Base-by-base conservation (phyloP, 2,797 vertebrate genomes). In the Knipowitschia caucasica region DNA sequence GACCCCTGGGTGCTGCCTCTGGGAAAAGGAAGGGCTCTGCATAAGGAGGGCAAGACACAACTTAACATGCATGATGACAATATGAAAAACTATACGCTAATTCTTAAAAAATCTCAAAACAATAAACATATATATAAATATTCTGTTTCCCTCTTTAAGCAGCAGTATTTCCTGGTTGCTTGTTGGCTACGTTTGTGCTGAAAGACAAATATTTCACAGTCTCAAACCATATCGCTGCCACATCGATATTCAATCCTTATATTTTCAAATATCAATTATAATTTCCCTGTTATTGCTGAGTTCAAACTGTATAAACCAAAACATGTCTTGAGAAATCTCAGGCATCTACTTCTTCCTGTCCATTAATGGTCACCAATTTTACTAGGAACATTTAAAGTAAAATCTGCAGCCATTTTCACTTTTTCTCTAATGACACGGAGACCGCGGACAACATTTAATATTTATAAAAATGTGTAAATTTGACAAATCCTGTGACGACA, bases 241-340 rank as follows among this genome's bases (percentile, higher is more conserved):
- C 64, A 27, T 64, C 54, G 52, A 59, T 4, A 45, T 9, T 14
- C 42, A n/a, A 42, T 24, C 15, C 6, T 24, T 24, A 29, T 47
- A 29, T 30, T 56, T 57, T 45, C 51, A 35, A 56, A 17, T 24
- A 42, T 46, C 20, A 50, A 53, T 11, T 69, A 69, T 61, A 56
- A 50, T 61, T 64, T 18, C 17, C 60, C 71, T 75, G 71, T 91
- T 92, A 90, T 90, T 90, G 90, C 89, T 90, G 83, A 76, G 72
- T 73, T n/a, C 78, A 78, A 72, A 79, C 63, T 73, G 64, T 50
- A 49, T 8, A 24, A 25, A 42, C 39, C 21, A 14, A 21, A 39
- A 21, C 21, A 7, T 38, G 11, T 18, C 7, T 10, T n/a, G n/a
- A n/a, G n/a, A n/a, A 38, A 38, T 20, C 36, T 44, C 24, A n/a